Conservation (phyloP, 2,797 vertebrate genomes). For the Lemur catta region DNA sequence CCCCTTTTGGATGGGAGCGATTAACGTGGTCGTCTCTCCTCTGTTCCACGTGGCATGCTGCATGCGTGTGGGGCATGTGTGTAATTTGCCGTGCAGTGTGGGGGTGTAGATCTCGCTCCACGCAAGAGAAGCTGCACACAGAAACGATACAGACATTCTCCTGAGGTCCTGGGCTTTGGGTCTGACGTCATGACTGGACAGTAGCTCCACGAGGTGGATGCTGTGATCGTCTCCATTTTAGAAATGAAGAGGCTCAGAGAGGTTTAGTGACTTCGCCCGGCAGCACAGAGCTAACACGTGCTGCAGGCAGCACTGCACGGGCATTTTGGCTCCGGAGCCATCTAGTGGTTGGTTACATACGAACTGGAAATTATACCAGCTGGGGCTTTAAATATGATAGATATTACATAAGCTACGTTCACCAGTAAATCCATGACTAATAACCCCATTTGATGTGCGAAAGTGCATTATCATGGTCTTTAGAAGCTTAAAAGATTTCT, state of each 20-base stretch:
- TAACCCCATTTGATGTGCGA: not conserved
- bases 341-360: not conserved
- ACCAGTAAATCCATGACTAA: not conserved
- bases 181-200: not conserved
- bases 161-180: not conserved
- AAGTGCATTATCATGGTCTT: not conserved
- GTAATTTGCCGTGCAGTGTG: not conserved
- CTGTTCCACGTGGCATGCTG: not conserved
- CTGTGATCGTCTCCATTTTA: not conserved
- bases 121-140: not conserved
- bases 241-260: not conserved
- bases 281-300: not conserved
- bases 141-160: not conserved
- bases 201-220: no score
- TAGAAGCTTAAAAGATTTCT: not conserved
- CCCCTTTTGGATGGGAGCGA: not conserved
- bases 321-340: not conserved
- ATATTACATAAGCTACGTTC: not conserved
- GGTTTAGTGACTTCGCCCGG: not conserved
- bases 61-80: not conserved
- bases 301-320: not conserved
- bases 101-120: not conserved
- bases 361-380: not conserved
- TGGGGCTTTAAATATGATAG: not conserved
- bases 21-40: not conserved